Base-by-base conservation (phyloP, 2,113 vertebrate genomes). In the Paralichthys olivaceus region DNA sequence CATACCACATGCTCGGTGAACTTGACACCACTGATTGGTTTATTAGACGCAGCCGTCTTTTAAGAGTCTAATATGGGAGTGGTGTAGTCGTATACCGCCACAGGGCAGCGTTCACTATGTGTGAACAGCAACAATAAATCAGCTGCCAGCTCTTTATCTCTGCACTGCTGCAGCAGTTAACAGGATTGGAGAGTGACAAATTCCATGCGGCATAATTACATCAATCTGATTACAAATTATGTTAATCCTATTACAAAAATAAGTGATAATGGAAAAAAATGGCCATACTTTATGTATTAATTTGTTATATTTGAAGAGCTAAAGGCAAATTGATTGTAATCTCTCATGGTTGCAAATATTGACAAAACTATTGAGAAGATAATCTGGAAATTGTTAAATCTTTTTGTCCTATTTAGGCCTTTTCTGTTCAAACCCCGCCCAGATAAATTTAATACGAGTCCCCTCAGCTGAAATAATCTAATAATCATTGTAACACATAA, bases 1-100 rank as follows among this genome's bases (percentile, higher is more conserved):
- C 37, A 12, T 71, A 53, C 85, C 82, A 77, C 79, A 88, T 89
- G 87, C 71, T 77, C 75, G n/a, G 7, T 59, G 79, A 90, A 91
- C 79, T 59, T n/a, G 74, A 85, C 77, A 72, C 82, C 68, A 34
- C 2, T 69, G 83, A 86, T 84, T 80, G 80, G 75, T 76, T 89
- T 87, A 86, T 91, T 81, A 87, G 83, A 80, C 72, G 67, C 89
- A 74, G 86, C 51, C 79, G 56, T 62, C 71, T 62, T 79, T 72
- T 59, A 67, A 78, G 79, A 62, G 61, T 59, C 43, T 77, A 80
- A 79, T 34, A 65, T 81, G 76, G 81, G 76, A 82, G 83, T 26
- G 76, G 72, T 20, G 69, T 19, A 4, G 56, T 20, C 5, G 29
- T 47, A 4, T 3, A 6, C 28, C 25, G 85, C 89, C 78, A 37